phyloP scores from a whole-genome alignment of 2,888 invertebrate genomes.

The Epirrhoe alternata region DNA sequence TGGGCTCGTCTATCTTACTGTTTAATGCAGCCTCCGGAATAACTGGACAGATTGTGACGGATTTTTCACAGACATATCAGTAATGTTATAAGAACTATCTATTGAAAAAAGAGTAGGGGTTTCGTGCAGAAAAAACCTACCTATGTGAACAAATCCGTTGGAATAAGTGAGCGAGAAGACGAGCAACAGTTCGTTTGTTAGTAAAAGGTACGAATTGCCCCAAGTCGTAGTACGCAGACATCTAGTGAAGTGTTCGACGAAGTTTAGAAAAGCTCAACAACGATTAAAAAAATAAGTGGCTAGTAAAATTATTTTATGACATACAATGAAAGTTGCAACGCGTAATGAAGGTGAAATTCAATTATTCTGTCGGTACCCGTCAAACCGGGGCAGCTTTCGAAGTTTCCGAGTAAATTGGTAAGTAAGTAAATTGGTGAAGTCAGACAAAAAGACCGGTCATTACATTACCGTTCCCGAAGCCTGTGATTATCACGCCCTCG shows the following conservation, averaged over 20 bases:
- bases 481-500: conserved; percentile 38
- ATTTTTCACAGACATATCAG: too few species aligned
- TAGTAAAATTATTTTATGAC: neutral
- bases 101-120: too few species aligned
- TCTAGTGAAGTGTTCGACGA: neutral
- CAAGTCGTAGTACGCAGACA: neutral
- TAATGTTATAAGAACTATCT: too few species aligned
- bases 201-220: too few species aligned
- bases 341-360: conserved; percentile 15
- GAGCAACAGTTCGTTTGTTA: too few species aligned
- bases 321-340: conserved; percentile 2
- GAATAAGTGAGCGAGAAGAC: too few species aligned
- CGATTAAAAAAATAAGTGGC: neutral
- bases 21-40: too few species aligned
- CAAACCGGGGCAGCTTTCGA: conserved; percentile 51
- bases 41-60: too few species aligned
- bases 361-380: conserved; percentile 45
- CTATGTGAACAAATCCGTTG: too few species aligned
- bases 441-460: conserved; percentile 32
- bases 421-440: conserved; percentile 37
- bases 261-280: neutral
- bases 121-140: too few species aligned
- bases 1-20: too few species aligned
- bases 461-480: conserved; percentile 42
- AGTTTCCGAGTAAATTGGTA: conserved; percentile 51